Base-by-base conservation (phyloP, 2,113 vertebrate species). In the Malurus alboscapulatus region DNA sequence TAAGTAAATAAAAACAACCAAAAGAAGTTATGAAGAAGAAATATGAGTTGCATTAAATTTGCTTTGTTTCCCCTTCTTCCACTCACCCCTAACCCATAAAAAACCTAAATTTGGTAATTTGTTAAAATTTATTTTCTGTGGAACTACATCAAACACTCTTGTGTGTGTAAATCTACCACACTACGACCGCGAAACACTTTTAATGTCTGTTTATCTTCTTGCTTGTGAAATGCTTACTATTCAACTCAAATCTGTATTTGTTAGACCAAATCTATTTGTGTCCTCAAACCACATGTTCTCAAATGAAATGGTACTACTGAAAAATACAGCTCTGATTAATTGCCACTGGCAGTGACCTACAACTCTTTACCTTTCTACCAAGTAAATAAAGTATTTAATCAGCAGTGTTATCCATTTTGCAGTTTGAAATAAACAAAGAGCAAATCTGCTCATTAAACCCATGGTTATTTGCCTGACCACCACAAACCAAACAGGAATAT, bases 11-110 rank as follows among this genome's bases (percentile, higher is more conserved):
- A 89, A 63, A 93, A 61, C 30, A 87, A 75, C 8, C 17, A 59
- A 69, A 87, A 87, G 32, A 82, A 90, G 54, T 55, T 61, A 14
- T 85, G 82, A 91, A 72, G 69, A 80, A 87, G 53, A 84, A 91
- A 67, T 21, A 45, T 25, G 18, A 82, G 9, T 44, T 6, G 2
- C 47, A 74, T 78, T 58, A 50, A 62, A 32, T 88, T 27, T 73
- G 45, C 13, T 80, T 68, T 86, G 17, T 45, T 84, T 65, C n/a
- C 50, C 25, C 16, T 68, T 92, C 58, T 83, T 79, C 40, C 27
- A 59, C 21, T 67, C 6, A 71, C 8, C 17, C 10, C 10, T 80
- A 72, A 17, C 55, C 38, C 34, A 78, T 1, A 73, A 62, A 88
- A 72, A 10, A 3, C 1, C 5, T 32, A 36, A 32, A 50, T 34